Percentiles rank a stretch among this genome's conserved stretches.
Conservation (phyloP, 2,113 vertebrate species). For the Perccottus glenii region DNA sequence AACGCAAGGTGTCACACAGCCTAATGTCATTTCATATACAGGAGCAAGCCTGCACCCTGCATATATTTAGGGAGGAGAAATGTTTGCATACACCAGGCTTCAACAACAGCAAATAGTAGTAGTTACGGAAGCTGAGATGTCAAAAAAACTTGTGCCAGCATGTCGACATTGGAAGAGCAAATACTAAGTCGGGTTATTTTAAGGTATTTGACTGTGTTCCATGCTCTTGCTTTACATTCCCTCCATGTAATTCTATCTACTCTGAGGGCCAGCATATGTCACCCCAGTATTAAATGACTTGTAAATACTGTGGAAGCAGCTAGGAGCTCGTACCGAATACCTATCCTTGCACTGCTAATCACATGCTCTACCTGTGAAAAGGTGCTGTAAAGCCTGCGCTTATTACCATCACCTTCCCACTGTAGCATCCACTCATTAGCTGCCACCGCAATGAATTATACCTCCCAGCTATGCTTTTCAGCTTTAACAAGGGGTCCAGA, state of each 20-base stretch:
- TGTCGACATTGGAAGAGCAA: not conserved
- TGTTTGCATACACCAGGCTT: no score
- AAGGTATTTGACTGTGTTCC: conserved; percentile 3
- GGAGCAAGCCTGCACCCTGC: no score
- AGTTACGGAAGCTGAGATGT: not conserved
- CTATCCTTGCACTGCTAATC: conserved; percentile 31
- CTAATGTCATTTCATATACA: no score
- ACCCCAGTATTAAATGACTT: conserved; percentile 28
- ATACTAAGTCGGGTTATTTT: not conserved
- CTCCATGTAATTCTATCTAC: conserved; percentile 12
- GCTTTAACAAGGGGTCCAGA: conserved; percentile 66
- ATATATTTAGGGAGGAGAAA: no score
- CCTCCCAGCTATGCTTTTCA: conserved; percentile 57
- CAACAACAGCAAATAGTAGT: no score
- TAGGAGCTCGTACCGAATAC: conserved; percentile 18
- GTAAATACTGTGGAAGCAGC: conserved; percentile 33
- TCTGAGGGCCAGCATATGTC: conserved; percentile 17
- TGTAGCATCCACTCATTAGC: conserved; percentile 67
- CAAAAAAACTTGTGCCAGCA: no score
- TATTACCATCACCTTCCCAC: conserved; percentile 60
- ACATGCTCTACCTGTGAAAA: conserved; percentile 40
- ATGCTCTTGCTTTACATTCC: conserved; percentile 13
- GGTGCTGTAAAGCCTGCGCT: conserved; percentile 47
- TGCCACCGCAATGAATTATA: conserved; percentile 58
- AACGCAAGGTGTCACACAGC: no score